A percentile compares a stretch with the other conserved stretches of the same genome.
phyloP scores from a whole-genome alignment of 2,888 invertebrate species.

The Spisula subtruncata region DNA sequence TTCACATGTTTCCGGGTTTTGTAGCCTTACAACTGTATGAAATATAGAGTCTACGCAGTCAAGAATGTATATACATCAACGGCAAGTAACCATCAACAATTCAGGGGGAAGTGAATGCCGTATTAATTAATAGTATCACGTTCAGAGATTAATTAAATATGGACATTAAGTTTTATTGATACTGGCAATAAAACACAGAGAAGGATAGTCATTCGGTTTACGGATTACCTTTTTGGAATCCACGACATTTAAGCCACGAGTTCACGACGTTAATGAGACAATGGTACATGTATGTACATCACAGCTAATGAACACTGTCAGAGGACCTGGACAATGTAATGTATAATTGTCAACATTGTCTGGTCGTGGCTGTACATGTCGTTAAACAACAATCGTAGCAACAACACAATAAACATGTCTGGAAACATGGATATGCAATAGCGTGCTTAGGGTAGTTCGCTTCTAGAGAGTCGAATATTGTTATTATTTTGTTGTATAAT shows the following conservation, averaged over 20 bases:
- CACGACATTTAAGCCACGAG: neutral
- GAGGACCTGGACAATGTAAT: neutral
- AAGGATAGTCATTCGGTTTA: neutral
- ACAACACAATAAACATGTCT: neutral
- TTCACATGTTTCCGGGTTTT: too few relatives aligned
- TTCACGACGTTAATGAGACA: neutral
- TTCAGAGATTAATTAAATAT: conserved; percentile 1
- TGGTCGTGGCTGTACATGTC: neutral
- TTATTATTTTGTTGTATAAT: too few relatives aligned
- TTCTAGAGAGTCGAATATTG: too few relatives aligned
- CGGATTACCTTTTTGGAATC: conserved; percentile 2
- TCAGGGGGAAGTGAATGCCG: neutral
- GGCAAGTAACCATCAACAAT: conserved; percentile 10
- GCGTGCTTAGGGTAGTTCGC: too few relatives aligned
- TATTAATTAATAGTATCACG: neutral
- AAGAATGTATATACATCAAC: neutral
- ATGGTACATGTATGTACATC: conserved; percentile 6
- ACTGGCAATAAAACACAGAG: neutral
- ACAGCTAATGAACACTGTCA: neutral
- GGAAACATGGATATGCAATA: too few relatives aligned
- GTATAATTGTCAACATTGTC: conserved; percentile 3
- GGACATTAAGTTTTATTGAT: conserved; percentile 23
- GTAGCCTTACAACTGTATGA: too few relatives aligned
- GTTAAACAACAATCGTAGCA: neutral
- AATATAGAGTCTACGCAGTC: neutral